Evolutionary conservation across 1,140 invertebrate species (phyloP).

Genomic region (Diabrotica undecimpunctata): DNA sequence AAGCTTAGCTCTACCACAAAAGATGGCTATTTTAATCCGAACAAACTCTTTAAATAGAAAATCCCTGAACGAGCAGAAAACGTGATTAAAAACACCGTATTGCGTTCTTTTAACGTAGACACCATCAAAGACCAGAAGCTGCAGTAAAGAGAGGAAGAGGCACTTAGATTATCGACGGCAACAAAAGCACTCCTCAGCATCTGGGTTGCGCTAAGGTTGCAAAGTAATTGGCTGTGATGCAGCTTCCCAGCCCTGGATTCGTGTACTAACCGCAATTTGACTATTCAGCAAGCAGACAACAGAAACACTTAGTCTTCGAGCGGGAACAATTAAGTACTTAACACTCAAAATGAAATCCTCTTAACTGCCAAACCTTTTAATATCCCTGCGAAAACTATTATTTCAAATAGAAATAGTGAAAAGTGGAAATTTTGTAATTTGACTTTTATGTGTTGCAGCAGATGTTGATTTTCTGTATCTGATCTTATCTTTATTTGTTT

Average conservation of each 20-base stretch:
- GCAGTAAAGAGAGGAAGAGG: neutral
- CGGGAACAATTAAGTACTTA: constrained; percentile 2
- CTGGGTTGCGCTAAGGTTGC: constrained; percentile 1
- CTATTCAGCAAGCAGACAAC: constrained; percentile 1
- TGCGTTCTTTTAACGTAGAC: neutral
- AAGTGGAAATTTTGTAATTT: too few relatives aligned
- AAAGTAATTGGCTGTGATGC: neutral
- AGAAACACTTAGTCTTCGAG: constrained; percentile 2
- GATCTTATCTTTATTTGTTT: too few relatives aligned
- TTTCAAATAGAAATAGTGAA: neutral
- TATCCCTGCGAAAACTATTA: constrained; percentile 2
- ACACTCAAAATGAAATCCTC: neutral
- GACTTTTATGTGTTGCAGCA: too few relatives aligned
- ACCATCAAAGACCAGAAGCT: neutral
- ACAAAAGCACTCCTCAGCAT: constrained; percentile 1
- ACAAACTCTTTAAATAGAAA: too few relatives aligned
- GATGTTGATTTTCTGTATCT: too few relatives aligned
- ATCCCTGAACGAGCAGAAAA: neutral
- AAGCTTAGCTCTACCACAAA: too few relatives aligned
- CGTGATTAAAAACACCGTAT: neutral
- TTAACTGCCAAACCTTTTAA: neutral
- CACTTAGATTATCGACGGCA: constrained; percentile 1
- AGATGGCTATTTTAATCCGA: too few relatives aligned
- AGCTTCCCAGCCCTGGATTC: neutral
- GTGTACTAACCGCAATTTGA: constrained; percentile 2